Conservation (phyloP, 2,888 invertebrate genomes). For the Polydrusus cervinus region DNA sequence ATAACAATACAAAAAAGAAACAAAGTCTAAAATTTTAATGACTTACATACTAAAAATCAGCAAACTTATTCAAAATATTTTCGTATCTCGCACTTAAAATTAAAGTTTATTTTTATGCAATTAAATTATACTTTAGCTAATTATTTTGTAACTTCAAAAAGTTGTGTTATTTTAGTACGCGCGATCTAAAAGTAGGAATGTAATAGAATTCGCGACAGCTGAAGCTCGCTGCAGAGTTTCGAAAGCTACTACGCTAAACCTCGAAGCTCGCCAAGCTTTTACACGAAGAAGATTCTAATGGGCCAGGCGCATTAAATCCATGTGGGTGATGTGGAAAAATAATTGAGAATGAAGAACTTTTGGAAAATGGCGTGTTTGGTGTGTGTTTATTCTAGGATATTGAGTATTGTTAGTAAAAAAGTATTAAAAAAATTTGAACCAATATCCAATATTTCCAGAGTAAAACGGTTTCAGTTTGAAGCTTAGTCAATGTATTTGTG, state of each 20-base stretch:
- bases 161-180: neutral
- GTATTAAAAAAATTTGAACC: too few relatives aligned
- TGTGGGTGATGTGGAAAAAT: slow-evolving; percentile 17
- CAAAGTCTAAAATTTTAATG: too few relatives aligned
- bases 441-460: too few relatives aligned
- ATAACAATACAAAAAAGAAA: too few relatives aligned
- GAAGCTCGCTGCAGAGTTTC: slow-evolving; percentile 6
- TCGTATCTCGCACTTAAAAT: neutral
- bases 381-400: neutral
- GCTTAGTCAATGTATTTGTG: too few relatives aligned
- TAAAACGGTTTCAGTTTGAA: too few relatives aligned
- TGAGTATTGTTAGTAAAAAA: neutral
- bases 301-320: slow-evolving; percentile 16
- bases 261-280: neutral
- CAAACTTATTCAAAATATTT: neutral
- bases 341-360: neutral
- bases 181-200: slow-evolving; percentile 3
- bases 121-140: neutral
- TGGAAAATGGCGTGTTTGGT: neutral
- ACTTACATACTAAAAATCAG: neutral
- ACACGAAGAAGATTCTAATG: neutral
- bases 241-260: slow-evolving; percentile 9
- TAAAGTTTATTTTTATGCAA: neutral
- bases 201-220: neutral
- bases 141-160: neutral